Evolutionary conservation across 2,888 invertebrate genomes (phyloP).

Genomic region (Dryobotodes eremita): DNA sequence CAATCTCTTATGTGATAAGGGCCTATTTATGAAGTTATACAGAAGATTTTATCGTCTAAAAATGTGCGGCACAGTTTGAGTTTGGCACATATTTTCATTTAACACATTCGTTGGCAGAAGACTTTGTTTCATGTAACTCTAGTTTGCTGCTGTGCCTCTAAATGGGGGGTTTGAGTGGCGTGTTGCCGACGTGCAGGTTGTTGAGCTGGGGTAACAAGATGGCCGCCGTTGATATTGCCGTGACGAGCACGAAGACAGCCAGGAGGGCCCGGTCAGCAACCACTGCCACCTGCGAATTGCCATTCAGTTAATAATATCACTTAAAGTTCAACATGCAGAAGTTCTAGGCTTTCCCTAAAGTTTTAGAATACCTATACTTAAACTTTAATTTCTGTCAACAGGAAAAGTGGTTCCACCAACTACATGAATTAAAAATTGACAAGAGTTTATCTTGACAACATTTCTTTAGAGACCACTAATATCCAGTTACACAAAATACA

Average conservation of each 20-base stretch:
- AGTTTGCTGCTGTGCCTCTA: conserved; percentile 69
- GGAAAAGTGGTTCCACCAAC: background rate
- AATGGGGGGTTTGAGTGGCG: conserved; percentile 86
- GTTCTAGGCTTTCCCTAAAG: background rate
- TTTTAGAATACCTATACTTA: background rate
- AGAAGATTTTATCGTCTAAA: conserved; percentile 32
- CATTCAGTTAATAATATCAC: conserved; percentile 4
- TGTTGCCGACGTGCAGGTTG: conserved; percentile 88
- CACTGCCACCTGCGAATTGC: conserved; percentile 91
- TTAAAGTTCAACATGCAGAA: background rate
- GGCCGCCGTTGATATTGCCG: conserved; percentile 94
- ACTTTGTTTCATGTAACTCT: conserved; percentile 58
- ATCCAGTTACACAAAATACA: background rate
- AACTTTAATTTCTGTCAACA: background rate
- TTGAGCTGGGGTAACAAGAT: conserved; percentile 93
- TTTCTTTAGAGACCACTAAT: background rate
- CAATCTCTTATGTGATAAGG: conserved; percentile 6
- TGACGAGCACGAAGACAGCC: conserved; percentile 94
- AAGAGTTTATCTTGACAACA: too few relatives aligned
- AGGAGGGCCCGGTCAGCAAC: conserved; percentile 95
- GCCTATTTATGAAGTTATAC: background rate
- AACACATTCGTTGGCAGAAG: conserved; percentile 73
- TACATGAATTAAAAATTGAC: too few relatives aligned
- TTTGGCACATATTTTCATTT: conserved; percentile 65
- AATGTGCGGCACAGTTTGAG: conserved; percentile 37